A percentile compares a stretch with the other conserved stretches of the same genome.
phyloP scores from a whole-genome alignment of 2,888 invertebrate species.

The Chymomyza caudatula region DNA sequence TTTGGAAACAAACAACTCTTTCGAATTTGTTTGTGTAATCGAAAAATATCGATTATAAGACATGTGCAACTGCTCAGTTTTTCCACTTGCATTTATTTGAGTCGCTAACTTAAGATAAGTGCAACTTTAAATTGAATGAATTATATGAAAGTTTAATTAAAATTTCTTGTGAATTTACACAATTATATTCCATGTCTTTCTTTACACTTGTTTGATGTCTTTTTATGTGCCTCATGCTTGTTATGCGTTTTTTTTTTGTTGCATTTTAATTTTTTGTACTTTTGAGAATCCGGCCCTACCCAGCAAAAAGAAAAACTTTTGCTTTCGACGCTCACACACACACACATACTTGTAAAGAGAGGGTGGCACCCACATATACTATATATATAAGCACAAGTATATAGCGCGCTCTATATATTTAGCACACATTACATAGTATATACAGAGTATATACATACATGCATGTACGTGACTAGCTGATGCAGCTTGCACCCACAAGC shows the following conservation, averaged over 20 bases:
- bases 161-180: too few species aligned
- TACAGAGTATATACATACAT: background rate
- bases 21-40: too few species aligned
- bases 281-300: background rate
- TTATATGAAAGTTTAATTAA: too few species aligned
- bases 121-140: too few species aligned
- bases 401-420: background rate
- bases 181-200: too few species aligned
- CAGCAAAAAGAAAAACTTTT: conserved; percentile 22
- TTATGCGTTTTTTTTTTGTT: background rate
- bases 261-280: background rate
- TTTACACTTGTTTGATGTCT: background rate
- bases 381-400: conserved; percentile 1
- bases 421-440: background rate
- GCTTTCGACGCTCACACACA: conserved; percentile 19
- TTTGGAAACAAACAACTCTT: too few species aligned
- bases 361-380: conserved; percentile 14
- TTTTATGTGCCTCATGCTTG: background rate
- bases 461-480: background rate
- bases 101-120: too few species aligned
- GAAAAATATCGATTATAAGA: too few species aligned
- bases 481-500: conserved; percentile 29
- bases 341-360: conserved; percentile 21
- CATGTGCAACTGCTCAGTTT: too few species aligned
- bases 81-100: too few species aligned